These are phyloP conservation scores for Orientallactaga bullata DNA, from an alignment of 2,113 vertebrate species.

Conservation along the genomic window DNA sequence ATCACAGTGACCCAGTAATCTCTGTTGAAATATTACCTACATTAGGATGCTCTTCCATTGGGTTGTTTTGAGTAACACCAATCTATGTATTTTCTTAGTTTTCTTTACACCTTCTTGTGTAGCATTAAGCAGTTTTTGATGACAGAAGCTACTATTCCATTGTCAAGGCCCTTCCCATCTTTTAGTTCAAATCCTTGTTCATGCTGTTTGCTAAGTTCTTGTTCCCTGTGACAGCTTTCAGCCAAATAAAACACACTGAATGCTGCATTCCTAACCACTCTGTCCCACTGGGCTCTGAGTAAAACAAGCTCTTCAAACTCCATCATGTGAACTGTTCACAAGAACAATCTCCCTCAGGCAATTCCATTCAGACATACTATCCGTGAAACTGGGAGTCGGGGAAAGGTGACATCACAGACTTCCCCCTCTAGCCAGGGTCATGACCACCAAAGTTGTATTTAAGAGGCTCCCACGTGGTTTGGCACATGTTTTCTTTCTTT, in stretches of 20 bases:
- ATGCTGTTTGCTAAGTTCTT: slow-evolving; percentile 99
- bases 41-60: neutral
- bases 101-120: slow-evolving; percentile 88
- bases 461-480: slow-evolving; percentile 87
- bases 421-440: slow-evolving; percentile 90
- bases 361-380: slow-evolving; percentile 92
- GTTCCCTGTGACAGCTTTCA: slow-evolving; percentile 98
- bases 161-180: slow-evolving; percentile 96
- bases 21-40: slow-evolving; percentile 18
- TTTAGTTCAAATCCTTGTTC: slow-evolving; percentile 99
- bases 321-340: slow-evolving; percentile 97
- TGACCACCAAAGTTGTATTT: slow-evolving; percentile 95
- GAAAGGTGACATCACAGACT: slow-evolving; percentile 95
- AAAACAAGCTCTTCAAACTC: slow-evolving; percentile 96
- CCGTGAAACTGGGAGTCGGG: slow-evolving; percentile 89
- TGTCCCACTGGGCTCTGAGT: slow-evolving; percentile 95
- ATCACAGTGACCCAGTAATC: neutral
- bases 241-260: slow-evolving; percentile 96
- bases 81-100: slow-evolving; percentile 33
- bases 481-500: slow-evolving; percentile 86
- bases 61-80: slow-evolving; percentile 46
- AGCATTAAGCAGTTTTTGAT: slow-evolving; percentile 90
- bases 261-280: slow-evolving; percentile 97
- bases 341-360: slow-evolving; percentile 95
- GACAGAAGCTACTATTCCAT: slow-evolving; percentile 93